Evolutionary conservation across 1,140 invertebrate species (phyloP).

Genomic region (Saccostrea echinata): DNA sequence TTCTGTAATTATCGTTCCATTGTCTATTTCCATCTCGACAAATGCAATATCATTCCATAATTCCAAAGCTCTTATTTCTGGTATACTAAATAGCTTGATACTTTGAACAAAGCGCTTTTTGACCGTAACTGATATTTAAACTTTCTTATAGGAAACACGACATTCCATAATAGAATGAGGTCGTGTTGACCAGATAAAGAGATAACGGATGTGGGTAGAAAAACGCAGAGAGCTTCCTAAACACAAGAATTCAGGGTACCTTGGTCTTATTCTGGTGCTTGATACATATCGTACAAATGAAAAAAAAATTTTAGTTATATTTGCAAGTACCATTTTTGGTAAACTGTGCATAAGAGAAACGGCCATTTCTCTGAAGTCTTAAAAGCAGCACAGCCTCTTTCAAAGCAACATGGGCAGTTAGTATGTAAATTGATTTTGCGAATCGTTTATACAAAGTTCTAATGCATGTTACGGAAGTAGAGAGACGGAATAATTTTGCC

Average conservation of each 20-base stretch:
- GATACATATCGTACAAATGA: not conserved
- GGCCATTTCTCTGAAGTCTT: too few relatives aligned
- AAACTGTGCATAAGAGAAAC: too few relatives aligned
- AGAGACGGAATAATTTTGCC: not conserved
- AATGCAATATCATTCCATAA: constrained; percentile 22
- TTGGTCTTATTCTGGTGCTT: not conserved
- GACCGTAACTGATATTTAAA: not conserved
- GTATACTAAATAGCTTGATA: constrained; percentile 7
- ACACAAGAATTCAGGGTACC: not conserved
- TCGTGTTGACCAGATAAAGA: not conserved
- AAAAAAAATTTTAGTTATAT: not conserved
- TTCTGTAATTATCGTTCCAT: constrained; percentile 9
- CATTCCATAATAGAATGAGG: not conserved
- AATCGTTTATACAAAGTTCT: not conserved
- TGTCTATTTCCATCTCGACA: not conserved
- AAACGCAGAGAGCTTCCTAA: not conserved
- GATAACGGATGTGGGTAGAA: not conserved
- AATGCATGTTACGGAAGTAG: constrained; percentile 1
- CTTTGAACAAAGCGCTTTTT: not conserved
- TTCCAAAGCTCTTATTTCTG: not conserved
- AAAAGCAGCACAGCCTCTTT: not conserved
- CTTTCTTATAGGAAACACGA: not conserved
- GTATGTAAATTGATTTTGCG: not conserved
- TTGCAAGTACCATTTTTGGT: too few relatives aligned
- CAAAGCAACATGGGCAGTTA: not conserved